These are phyloP conservation scores for Lutraria rhynchaena DNA, from an alignment of 1,140 invertebrate species.

Conservation along the genomic window DNA sequence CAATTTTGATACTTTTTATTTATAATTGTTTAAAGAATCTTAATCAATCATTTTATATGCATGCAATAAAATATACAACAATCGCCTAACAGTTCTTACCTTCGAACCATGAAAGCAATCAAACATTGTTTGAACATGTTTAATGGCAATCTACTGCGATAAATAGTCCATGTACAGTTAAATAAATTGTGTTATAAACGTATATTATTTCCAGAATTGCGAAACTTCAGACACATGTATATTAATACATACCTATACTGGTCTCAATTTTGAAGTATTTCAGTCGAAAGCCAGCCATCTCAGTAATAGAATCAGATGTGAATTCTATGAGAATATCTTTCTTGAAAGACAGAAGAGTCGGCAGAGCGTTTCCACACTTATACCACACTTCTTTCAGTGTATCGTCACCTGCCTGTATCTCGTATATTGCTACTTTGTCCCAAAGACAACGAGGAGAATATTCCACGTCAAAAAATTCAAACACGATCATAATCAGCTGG, in stretches of 20 bases:
- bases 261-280: conserved; percentile 31
- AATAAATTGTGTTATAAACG: too few species aligned
- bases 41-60: not conserved
- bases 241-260: not conserved
- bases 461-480: conserved; percentile 42
- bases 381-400: not conserved
- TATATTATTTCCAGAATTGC: too few species aligned
- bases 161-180: too few species aligned
- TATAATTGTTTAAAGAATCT: too few species aligned
- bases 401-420: not conserved
- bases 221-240: too few species aligned
- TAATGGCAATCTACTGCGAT: too few species aligned
- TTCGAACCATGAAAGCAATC: too few species aligned
- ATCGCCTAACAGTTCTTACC: too few species aligned
- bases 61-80: not conserved
- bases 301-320: conserved; percentile 33
- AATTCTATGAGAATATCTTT: conserved; percentile 44
- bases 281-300: conserved; percentile 1
- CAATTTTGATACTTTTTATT: not conserved
- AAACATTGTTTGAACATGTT: too few species aligned
- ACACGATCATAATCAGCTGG: conserved; percentile 8
- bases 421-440: conserved; percentile 32
- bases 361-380: conserved; percentile 9
- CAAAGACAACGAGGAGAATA: conserved; percentile 2
- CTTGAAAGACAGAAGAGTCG: not conserved